Percentiles rank a stretch among this genome's conserved stretches.
phyloP scores from a whole-genome alignment of 2,797 vertebrate genomes.

The Botia almorhae region DNA sequence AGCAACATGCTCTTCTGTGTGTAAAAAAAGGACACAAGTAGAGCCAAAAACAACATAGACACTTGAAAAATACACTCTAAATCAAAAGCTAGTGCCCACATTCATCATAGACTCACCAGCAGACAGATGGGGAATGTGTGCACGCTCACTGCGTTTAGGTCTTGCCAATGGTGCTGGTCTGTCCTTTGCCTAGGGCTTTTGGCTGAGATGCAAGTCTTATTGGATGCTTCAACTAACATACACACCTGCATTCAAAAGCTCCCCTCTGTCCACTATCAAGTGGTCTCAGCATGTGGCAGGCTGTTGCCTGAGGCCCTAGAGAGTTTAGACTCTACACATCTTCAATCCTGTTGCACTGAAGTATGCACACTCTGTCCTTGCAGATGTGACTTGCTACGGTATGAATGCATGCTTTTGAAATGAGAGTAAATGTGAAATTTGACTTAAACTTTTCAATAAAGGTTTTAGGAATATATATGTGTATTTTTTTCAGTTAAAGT shows the following conservation, averaged over 20 bases:
- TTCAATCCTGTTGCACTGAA: slow-evolving; percentile 38
- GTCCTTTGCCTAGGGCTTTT: slow-evolving; percentile 23
- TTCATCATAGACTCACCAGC: slow-evolving; percentile 2
- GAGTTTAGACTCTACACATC: slow-evolving; percentile 5
- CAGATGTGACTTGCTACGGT: neutral
- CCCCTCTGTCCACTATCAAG: slow-evolving; percentile 28
- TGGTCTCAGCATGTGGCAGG: slow-evolving; percentile 17
- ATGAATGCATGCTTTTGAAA: neutral
- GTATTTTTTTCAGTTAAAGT: neutral
- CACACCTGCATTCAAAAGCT: slow-evolving; percentile 28
- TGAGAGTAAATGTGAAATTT: neutral
- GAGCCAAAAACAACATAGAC: slow-evolving; percentile 38
- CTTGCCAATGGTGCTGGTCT: neutral
- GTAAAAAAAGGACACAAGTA: slow-evolving; percentile 25
- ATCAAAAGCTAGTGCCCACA: neutral
- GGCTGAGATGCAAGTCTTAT: slow-evolving; percentile 29
- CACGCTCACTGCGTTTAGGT: slow-evolving; percentile 2
- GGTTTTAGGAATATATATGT: neutral
- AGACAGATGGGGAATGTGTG: neutral
- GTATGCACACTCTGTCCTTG: slow-evolving; percentile 5
- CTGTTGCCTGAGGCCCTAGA: slow-evolving; percentile 11
- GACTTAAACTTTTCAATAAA: neutral
- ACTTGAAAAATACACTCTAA: slow-evolving; percentile 9
- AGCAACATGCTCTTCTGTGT: slow-evolving; percentile 16
- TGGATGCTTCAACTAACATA: slow-evolving; percentile 7